These are phyloP conservation scores for Latrodectus geometricus DNA, from an alignment of 1,140 invertebrate species.

Conservation along the genomic window DNA sequence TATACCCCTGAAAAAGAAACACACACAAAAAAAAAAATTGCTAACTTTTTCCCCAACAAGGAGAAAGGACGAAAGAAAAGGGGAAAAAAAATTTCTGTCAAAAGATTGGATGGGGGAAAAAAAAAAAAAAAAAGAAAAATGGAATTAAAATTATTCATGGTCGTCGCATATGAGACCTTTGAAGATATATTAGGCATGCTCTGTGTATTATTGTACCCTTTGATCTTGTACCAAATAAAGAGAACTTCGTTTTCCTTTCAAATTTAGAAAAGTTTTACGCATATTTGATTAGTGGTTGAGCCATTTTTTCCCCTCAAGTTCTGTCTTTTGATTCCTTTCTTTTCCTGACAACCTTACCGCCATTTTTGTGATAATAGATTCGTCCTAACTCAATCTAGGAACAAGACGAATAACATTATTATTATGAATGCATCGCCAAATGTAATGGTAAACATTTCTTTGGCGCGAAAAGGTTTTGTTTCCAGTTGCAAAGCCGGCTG, in stretches of 20 bases:
- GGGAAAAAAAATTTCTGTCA: not conserved
- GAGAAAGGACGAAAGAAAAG: not conserved
- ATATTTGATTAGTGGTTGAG: slow-evolving; percentile 5
- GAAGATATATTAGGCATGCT: not conserved
- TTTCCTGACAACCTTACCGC: too few relatives aligned
- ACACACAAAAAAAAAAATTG: not conserved
- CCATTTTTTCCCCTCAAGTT: not conserved
- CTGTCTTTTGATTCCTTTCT: too few relatives aligned
- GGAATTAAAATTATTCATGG: not conserved
- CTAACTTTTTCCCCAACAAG: not conserved
- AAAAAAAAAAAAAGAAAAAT: not conserved
- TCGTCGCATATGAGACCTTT: not conserved
- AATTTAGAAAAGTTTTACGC: slow-evolving; percentile 12
- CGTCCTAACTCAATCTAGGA: too few relatives aligned
- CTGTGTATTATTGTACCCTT: not conserved
- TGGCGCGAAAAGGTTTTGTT: too few relatives aligned
- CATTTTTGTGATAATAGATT: too few relatives aligned
- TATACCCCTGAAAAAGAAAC: not conserved
- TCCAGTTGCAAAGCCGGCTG: too few relatives aligned
- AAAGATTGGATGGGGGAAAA: too few relatives aligned
- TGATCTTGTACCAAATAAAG: not conserved
- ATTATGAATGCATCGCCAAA: too few relatives aligned
- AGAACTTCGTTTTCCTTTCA: not conserved
- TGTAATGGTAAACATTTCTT: too few relatives aligned
- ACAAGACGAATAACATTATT: too few relatives aligned